Conservation (phyloP, 2,113 vertebrate species). For the Lamprotornis superbus region DNA sequence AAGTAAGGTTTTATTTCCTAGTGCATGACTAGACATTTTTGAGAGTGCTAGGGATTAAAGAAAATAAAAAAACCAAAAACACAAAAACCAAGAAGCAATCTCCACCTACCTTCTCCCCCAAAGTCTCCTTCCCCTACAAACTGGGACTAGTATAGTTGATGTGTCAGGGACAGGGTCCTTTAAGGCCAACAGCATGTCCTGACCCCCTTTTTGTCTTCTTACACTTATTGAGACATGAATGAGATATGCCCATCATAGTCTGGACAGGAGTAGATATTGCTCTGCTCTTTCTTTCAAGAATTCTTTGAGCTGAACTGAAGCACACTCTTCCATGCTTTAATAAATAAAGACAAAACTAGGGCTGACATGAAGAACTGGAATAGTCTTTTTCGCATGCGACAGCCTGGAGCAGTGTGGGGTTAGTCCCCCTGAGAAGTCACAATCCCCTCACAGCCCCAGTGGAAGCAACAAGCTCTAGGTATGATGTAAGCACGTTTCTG, state of each 20-base stretch:
- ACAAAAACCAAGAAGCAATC: accelerated
- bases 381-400: neutral
- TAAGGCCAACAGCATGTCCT: neutral
- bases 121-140: neutral
- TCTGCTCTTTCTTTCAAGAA: neutral
- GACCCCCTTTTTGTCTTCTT: neutral
- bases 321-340: neutral
- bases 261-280: neutral
- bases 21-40: neutral
- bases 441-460: neutral
- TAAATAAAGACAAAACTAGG: neutral
- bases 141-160: neutral
- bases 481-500: accelerated
- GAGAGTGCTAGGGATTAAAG: neutral
- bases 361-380: accelerated
- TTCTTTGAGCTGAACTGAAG: neutral
- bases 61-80: neutral
- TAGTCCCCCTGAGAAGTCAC: neutral
- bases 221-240: neutral
- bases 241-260: neutral
- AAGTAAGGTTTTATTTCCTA: neutral
- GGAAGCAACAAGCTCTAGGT: neutral
- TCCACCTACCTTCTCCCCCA: neutral
- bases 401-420: neutral
- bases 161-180: neutral